Percentiles rank a stretch among this genome's conserved stretches.
These are phyloP conservation scores for Sinocyclocheilus rhinocerous DNA, from an alignment of 2,113 vertebrate genomes.

Conservation along the genomic window DNA sequence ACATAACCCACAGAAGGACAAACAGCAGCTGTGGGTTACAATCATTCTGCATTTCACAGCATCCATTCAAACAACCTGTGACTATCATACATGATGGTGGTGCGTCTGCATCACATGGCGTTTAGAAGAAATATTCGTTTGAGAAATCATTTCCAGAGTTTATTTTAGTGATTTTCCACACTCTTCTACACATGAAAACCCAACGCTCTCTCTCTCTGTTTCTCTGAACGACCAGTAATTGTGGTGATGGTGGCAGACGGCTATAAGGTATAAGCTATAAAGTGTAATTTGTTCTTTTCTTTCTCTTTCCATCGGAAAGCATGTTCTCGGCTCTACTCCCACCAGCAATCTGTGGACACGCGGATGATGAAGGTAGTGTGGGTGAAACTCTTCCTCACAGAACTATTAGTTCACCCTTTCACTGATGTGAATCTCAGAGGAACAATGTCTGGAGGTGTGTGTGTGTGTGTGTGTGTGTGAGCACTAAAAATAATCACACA, in stretches of 20 bases:
- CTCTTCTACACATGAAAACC: constrained; percentile 50
- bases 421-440: constrained; percentile 48
- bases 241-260: constrained; percentile 75
- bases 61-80: neutral
- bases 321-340: constrained; percentile 73
- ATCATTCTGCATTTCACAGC: neutral
- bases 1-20: neutral
- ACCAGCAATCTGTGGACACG: constrained; percentile 75
- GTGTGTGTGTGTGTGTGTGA: neutral
- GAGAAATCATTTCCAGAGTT: neutral
- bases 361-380: constrained; percentile 32
- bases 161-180: constrained; percentile 26
- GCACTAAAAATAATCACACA: constrained; percentile 48
- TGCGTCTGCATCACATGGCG: neutral
- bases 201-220: constrained; percentile 30
- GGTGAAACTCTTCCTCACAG: constrained; percentile 46
- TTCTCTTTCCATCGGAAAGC: constrained; percentile 77
- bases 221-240: constrained; percentile 71
- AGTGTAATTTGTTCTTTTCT: constrained; percentile 78
- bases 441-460: constrained; percentile 37
- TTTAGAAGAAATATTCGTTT: neutral
- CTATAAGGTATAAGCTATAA: no score
- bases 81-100: neutral
- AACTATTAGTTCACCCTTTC: constrained; percentile 55
- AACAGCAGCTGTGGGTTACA: neutral